Conservation (phyloP, 2,888 invertebrate species). For the Eupithecia vulgata region DNA sequence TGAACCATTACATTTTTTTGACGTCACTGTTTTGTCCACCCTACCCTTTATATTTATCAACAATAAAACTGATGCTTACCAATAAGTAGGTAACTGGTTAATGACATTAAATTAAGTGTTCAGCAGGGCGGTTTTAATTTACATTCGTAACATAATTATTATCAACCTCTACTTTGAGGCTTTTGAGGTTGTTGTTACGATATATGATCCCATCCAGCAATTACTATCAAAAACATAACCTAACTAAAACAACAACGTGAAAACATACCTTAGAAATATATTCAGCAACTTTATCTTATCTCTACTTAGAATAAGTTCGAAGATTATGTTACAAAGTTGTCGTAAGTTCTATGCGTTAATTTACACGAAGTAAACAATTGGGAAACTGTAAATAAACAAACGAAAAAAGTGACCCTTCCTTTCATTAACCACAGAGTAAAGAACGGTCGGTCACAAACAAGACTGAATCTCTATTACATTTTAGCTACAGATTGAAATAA, state of each 20-base stretch:
- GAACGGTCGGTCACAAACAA: background rate
- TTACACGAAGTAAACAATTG: background rate
- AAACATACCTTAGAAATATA: background rate
- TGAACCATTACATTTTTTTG: too few relatives aligned
- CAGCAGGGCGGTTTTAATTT: background rate
- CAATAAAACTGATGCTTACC: too few relatives aligned
- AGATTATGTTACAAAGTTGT: background rate
- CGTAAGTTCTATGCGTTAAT: background rate
- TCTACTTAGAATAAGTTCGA: background rate
- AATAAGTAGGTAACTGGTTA: background rate
- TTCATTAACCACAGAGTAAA: background rate
- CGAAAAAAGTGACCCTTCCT: background rate
- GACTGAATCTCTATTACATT: background rate
- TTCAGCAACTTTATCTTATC: background rate
- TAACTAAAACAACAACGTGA: slow-evolving; percentile 1
- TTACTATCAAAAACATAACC: slow-evolving; percentile 6
- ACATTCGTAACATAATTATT: background rate
- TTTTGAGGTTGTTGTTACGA: background rate
- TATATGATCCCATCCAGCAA: background rate
- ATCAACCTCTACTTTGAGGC: background rate
- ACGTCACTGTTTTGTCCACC: too few relatives aligned
- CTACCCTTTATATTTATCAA: too few relatives aligned
- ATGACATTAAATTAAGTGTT: background rate
- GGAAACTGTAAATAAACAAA: background rate
- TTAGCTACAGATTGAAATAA: too few relatives aligned